These are phyloP conservation scores for Malacoctenus gilli DNA, from an alignment of 2,797 vertebrate species.

Conservation along the genomic window DNA sequence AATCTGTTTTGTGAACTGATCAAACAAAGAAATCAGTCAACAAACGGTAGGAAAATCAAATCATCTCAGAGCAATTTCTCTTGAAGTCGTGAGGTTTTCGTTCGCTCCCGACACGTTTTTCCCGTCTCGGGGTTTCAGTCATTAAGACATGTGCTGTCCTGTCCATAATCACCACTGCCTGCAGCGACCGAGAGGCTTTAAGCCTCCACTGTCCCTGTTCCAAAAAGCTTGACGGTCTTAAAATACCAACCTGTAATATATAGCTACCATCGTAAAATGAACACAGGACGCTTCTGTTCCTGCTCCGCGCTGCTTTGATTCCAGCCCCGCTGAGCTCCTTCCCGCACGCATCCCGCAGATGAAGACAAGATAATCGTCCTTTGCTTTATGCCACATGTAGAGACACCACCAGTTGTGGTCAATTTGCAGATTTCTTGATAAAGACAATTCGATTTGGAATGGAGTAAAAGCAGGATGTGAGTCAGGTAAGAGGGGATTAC, in stretches of 20 bases:
- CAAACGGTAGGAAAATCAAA: too few species aligned
- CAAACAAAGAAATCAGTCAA: too few species aligned
- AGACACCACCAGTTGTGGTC: not conserved
- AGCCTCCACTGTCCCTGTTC: constrained; percentile 42
- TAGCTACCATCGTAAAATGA: constrained; percentile 26
- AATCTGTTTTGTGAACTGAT: too few species aligned
- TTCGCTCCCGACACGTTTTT: constrained; percentile 28
- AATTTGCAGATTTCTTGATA: too few species aligned
- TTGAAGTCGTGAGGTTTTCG: not conserved
- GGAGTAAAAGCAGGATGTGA: too few species aligned
- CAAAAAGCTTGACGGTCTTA: constrained; percentile 36
- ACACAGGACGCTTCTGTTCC: constrained; percentile 21
- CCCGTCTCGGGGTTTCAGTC: constrained; percentile 37
- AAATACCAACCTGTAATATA: constrained; percentile 29
- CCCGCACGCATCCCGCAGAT: not conserved
- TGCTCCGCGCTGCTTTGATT: constrained; percentile 15
- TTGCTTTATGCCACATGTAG: not conserved
- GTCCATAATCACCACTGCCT: constrained; percentile 61
- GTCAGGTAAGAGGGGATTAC: too few species aligned
- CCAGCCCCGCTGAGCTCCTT: constrained; percentile 8
- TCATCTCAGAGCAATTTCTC: too few species aligned
- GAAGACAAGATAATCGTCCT: not conserved
- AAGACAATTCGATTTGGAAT: too few species aligned
- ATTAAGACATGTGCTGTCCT: constrained; percentile 61
- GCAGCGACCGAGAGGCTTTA: constrained; percentile 48